Conservation (phyloP, 2,888 invertebrate genomes). For the Athrips mouffetella region DNA sequence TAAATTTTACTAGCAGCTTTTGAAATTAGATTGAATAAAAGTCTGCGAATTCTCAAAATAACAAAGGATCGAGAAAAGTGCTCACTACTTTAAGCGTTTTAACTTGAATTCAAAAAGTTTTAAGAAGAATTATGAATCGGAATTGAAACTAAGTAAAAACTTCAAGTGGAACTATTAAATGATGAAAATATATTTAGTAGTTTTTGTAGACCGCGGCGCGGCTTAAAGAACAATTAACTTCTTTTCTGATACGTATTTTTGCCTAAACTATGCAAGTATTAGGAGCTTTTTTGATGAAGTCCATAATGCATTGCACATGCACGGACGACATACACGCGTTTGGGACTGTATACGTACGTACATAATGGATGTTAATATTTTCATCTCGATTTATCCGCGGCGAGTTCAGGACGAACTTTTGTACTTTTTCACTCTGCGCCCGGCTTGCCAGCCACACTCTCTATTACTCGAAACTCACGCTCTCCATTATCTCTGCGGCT, state of each 20-base stretch:
- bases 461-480: constrained; percentile 68
- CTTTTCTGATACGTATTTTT: constrained; percentile 8
- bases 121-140: constrained; percentile 58
- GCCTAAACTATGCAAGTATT: background rate
- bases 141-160: constrained; percentile 55
- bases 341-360: too few species aligned
- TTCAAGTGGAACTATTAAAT: constrained; percentile 40
- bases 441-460: constrained; percentile 68
- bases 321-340: background rate
- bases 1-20: too few species aligned
- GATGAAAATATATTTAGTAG: constrained; percentile 31
- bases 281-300: background rate
- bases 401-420: constrained; percentile 56
- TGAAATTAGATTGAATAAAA: too few species aligned
- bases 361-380: constrained; percentile 6
- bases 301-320: background rate
- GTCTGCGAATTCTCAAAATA: constrained; percentile 43
- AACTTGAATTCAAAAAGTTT: constrained; percentile 67
- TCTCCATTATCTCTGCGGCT: constrained; percentile 69
- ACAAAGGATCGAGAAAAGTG: constrained; percentile 49
- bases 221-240: constrained; percentile 12
- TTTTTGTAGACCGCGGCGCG: constrained; percentile 13
- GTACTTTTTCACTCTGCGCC: constrained; percentile 62
- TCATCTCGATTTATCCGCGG: constrained; percentile 39
- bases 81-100: constrained; percentile 59